These are phyloP conservation scores for Muntiacus reevesi DNA, from an alignment of 2,113 vertebrate genomes.

Conservation along the genomic window DNA sequence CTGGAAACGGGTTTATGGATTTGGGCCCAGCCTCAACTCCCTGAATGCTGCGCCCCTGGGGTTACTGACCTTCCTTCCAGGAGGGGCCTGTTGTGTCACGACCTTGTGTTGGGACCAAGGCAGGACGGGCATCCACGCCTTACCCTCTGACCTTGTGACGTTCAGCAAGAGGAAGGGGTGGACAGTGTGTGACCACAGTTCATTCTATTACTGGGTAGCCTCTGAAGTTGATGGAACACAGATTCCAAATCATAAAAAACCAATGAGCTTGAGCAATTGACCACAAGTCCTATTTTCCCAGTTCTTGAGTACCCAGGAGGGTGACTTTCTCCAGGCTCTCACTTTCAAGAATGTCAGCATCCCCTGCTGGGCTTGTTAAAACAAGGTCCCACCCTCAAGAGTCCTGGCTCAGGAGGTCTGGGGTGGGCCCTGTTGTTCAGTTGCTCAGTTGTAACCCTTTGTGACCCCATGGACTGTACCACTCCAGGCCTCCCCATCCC, in stretches of 20 bases:
- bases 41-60: accelerated
- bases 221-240: background rate
- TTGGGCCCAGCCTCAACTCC: background rate
- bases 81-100: background rate
- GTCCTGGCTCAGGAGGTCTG: background rate
- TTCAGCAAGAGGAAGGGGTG: too few species aligned
- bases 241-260: background rate
- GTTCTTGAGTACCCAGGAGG: background rate
- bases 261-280: background rate
- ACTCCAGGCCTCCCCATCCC: background rate
- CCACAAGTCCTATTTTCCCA: too few species aligned
- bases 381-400: background rate
- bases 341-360: background rate
- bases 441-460: background rate
- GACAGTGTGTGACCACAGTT: background rate
- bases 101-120: background rate
- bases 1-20: background rate
- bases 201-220: background rate
- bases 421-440: background rate
- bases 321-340: background rate
- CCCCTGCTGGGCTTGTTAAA: background rate
- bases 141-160: background rate
- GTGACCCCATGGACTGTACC: background rate
- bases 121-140: accelerated
- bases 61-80: background rate